phyloP scores from a whole-genome alignment of 2,888 invertebrate genomes.

The Pheosia gnoma region DNA sequence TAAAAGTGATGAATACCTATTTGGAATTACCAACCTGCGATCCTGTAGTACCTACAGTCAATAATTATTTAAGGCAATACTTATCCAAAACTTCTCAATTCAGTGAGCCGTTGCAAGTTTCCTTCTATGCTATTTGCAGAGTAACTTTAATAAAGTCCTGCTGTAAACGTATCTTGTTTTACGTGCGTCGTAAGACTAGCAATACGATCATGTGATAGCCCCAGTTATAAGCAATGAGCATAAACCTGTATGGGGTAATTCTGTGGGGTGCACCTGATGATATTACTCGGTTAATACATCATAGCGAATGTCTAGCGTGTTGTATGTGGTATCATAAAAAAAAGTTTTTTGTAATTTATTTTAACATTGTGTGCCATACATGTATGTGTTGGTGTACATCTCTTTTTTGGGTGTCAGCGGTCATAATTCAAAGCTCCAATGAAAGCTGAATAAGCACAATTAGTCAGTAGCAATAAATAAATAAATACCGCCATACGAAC shows the following conservation, averaged over 20 bases:
- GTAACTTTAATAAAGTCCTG: not conserved
- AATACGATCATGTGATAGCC: not conserved
- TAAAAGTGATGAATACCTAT: too few relatives aligned
- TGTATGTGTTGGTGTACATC: too few relatives aligned
- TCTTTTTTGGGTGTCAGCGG: too few relatives aligned
- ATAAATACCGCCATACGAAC: too few relatives aligned
- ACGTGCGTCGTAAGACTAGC: not conserved
- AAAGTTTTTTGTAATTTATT: too few relatives aligned
- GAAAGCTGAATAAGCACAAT: not conserved
- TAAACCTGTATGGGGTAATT: not conserved
- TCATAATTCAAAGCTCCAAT: not conserved
- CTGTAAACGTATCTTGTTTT: not conserved
- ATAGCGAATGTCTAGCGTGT: not conserved
- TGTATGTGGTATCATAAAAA: not conserved
- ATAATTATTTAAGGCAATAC: too few relatives aligned
- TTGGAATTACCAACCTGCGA: too few relatives aligned
- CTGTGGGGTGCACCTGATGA: constrained; percentile 3
- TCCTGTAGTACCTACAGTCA: too few relatives aligned
- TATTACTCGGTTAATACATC: not conserved
- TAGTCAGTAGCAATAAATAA: not conserved
- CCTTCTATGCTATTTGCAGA: not conserved
- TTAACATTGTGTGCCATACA: too few relatives aligned
- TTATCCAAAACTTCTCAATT: not conserved
- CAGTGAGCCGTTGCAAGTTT: not conserved
- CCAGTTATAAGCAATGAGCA: constrained; percentile 4